phyloP scores from a whole-genome alignment of 2,113 vertebrate genomes.

The Gobio gobio region DNA sequence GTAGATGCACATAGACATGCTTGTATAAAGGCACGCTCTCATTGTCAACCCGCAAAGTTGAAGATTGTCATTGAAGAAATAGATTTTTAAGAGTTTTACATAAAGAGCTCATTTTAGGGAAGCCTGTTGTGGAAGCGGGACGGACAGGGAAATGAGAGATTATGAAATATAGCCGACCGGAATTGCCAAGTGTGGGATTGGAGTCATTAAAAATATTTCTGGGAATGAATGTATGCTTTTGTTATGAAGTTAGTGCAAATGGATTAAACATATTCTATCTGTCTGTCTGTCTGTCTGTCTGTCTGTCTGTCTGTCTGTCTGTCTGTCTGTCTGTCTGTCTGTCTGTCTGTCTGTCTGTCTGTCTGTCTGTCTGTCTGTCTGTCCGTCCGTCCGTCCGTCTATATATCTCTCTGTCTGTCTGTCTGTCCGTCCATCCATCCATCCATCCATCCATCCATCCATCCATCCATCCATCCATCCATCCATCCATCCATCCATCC shows the following conservation, averaged over 20 bases:
- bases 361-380: fast-evolving
- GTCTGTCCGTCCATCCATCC: too few relatives aligned
- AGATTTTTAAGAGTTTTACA: slow-evolving; percentile 65
- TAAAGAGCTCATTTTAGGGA: slow-evolving; percentile 65
- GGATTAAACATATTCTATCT: neutral
- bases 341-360: fast-evolving
- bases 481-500: too few relatives aligned
- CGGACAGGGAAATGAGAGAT: neutral
- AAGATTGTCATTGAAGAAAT: slow-evolving; percentile 45
- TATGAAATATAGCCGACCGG: neutral
- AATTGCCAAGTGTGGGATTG: neutral
- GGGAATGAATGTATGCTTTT: slow-evolving; percentile 5
- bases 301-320: neutral
- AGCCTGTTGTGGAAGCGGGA: slow-evolving; percentile 7
- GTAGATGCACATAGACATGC: slow-evolving; percentile 21
- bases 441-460: too few relatives aligned
- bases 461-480: neutral
- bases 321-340: neutral
- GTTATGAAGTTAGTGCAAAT: neutral
- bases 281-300: neutral
- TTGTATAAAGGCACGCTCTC: neutral
- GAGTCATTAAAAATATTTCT: slow-evolving; percentile 27
- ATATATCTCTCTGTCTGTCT: too few relatives aligned
- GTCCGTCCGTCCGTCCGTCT: too few relatives aligned
- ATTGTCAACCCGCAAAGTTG: slow-evolving; percentile 43